Conservation (phyloP, 2,797 vertebrate genomes). For the Lophius americanus region DNA sequence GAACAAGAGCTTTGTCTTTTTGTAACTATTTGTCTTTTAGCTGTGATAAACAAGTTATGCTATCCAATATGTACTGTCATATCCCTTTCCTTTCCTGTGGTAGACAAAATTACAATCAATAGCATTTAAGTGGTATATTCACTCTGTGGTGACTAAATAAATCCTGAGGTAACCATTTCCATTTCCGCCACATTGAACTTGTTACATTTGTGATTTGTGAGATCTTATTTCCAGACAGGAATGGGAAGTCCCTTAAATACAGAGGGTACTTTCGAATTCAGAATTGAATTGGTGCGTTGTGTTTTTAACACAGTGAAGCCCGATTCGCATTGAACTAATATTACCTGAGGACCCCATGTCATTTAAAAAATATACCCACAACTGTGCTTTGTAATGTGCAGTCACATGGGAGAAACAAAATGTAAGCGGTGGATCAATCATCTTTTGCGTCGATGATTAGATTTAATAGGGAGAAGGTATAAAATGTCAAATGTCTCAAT, state of each 20-base stretch:
- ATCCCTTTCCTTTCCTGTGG: conserved; percentile 46
- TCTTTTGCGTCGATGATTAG: not conserved
- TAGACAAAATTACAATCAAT: conserved; percentile 50
- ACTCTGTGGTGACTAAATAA: conserved; percentile 65
- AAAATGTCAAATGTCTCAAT: not conserved
- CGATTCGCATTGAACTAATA: too few species aligned
- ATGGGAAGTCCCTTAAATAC: conserved; percentile 18
- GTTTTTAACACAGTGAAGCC: too few species aligned
- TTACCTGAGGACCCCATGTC: not conserved
- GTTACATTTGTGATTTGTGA: conserved; percentile 68
- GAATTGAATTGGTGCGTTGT: too few species aligned
- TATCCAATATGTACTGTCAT: conserved; percentile 45
- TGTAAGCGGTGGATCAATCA: too few species aligned
- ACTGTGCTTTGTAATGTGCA: too few species aligned
- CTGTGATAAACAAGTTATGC: conserved; percentile 32
- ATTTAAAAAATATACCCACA: conserved; percentile 1
- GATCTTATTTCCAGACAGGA: conserved; percentile 52
- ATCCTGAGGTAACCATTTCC: conserved; percentile 58
- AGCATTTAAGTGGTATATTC: conserved; percentile 67
- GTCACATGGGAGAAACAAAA: too few species aligned
- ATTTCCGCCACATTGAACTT: conserved; percentile 42
- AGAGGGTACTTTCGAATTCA: conserved; percentile 20
- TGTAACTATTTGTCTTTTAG: conserved; percentile 11
- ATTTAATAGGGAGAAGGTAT: not conserved
- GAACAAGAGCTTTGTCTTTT: conserved; percentile 33